phyloP scores from a whole-genome alignment of 2,113 vertebrate genomes.

The Tonatia bakeri region DNA sequence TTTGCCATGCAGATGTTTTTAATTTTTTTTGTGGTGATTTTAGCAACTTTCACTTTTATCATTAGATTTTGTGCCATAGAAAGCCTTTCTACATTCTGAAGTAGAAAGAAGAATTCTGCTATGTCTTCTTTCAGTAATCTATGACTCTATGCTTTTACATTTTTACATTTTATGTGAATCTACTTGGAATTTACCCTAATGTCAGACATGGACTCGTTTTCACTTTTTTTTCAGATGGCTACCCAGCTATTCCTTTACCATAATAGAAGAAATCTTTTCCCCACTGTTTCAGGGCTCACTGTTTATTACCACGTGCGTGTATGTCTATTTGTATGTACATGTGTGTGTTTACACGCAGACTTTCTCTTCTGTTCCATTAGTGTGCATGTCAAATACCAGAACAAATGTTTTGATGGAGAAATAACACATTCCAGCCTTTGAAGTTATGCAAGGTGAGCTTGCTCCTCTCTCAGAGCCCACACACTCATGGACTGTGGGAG shows the following conservation, averaged over 20 bases:
- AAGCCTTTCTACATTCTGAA: neutral
- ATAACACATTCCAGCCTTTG: neutral
- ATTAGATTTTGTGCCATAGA: neutral
- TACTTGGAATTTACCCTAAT: neutral
- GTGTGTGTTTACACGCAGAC: neutral
- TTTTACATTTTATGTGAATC: conserved; percentile 16
- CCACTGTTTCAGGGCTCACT: neutral
- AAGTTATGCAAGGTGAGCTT: neutral
- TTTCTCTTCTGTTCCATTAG: neutral
- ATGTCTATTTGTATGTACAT: neutral
- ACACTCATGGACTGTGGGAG: neutral
- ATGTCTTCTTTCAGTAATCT: neutral
- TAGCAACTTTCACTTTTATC: neutral
- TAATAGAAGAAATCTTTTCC: neutral
- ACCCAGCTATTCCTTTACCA: neutral
- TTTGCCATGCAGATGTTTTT: neutral
- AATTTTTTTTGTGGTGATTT: neutral
- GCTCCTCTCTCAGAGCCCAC: neutral
- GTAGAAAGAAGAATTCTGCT: neutral
- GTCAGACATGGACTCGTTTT: neutral
- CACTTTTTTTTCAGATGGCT: neutral
- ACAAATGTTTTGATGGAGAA: neutral
- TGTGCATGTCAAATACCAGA: neutral
- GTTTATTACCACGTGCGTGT: neutral
- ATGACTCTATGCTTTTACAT: neutral